These are phyloP conservation scores for Simalia tracyae DNA, from an alignment of 2,797 vertebrate genomes.

Conservation along the genomic window DNA sequence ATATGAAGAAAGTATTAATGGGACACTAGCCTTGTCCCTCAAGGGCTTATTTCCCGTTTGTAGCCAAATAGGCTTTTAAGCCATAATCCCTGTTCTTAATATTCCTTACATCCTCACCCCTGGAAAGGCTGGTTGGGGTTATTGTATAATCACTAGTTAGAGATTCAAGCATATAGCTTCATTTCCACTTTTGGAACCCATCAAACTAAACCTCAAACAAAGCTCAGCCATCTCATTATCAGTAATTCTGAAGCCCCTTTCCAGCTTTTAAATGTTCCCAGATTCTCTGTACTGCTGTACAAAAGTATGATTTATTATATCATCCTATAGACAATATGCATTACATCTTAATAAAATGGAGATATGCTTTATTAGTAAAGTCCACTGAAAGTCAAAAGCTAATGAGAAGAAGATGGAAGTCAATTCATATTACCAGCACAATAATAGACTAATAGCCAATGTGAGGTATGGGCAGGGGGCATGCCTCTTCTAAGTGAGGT, in stretches of 20 bases:
- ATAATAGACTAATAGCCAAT: not conserved
- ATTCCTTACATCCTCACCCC: slow-evolving; percentile 33
- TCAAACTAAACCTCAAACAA: slow-evolving; percentile 51
- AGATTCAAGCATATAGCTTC: slow-evolving; percentile 52
- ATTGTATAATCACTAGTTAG: slow-evolving; percentile 49
- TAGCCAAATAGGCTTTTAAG: slow-evolving; percentile 74
- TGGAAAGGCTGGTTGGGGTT: slow-evolving; percentile 55
- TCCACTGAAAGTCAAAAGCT: not conserved
- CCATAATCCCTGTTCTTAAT: slow-evolving; percentile 64
- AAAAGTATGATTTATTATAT: slow-evolving; percentile 58
- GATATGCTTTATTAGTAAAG: slow-evolving; percentile 40
- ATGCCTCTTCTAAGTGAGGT: not conserved
- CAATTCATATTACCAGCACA: not conserved
- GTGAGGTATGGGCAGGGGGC: not conserved
- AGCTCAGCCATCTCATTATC: slow-evolving; percentile 39
- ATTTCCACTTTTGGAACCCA: slow-evolving; percentile 46
- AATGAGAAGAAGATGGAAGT: not conserved
- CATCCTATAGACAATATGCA: slow-evolving; percentile 41
- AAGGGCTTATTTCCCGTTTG: slow-evolving; percentile 73
- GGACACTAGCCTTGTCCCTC: slow-evolving; percentile 65
- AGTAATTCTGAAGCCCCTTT: slow-evolving; percentile 42
- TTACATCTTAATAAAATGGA: slow-evolving; percentile 44
- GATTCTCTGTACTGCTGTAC: slow-evolving; percentile 40
- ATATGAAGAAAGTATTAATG: slow-evolving; percentile 66
- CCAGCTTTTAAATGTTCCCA: slow-evolving; percentile 31